Conservation (phyloP, 2,113 vertebrate genomes). For the Pachycephala philippinensis region DNA sequence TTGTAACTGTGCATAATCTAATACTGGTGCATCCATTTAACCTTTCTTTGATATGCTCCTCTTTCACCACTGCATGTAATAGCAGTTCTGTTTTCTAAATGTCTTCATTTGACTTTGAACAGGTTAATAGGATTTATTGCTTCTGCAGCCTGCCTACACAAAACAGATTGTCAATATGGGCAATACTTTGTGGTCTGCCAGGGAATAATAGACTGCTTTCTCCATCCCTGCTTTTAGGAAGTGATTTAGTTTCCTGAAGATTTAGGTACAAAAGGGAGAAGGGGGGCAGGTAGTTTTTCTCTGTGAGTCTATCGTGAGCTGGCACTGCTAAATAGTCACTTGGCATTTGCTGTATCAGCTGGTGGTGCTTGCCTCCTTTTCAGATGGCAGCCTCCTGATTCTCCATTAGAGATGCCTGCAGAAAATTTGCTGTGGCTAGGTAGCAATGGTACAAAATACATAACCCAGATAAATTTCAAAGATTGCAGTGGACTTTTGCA, state of each 20-base stretch:
- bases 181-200: conserved; percentile 11
- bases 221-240: conserved; percentile 41
- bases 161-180: conserved; percentile 35
- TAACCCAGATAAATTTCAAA: background rate
- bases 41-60: background rate
- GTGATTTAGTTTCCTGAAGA: conserved; percentile 45
- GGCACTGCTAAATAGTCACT: background rate
- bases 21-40: background rate
- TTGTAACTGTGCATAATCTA: background rate
- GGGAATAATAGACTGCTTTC: conserved; percentile 46
- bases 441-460: background rate
- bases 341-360: conserved; percentile 41
- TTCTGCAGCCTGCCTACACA: conserved; percentile 2
- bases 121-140: conserved; percentile 54
- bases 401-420: background rate
- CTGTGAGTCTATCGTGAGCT: background rate
- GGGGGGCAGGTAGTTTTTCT: background rate
- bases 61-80: background rate
- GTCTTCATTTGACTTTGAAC: conserved; percentile 63
- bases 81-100: conserved; percentile 28
- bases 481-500: background rate
- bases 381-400: background rate
- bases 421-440: background rate
- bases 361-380: background rate
- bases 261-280: background rate